Percentiles rank a stretch among this genome's conserved stretches.
Evolutionary conservation across 2,888 invertebrate genomes (phyloP).

Genomic region (Teleiodes luculella): DNA sequence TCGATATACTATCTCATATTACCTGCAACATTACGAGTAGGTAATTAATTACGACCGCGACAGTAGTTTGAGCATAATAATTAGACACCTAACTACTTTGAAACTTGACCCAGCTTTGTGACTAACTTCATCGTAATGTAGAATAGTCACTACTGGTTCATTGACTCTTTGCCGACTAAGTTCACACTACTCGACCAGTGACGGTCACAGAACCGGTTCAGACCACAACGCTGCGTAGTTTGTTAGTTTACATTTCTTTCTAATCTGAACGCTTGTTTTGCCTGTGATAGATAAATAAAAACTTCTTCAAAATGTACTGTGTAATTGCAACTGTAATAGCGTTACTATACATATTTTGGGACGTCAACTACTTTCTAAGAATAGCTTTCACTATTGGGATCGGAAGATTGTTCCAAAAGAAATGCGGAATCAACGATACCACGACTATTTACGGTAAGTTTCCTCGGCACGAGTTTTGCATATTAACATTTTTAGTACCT

Average conservation of each 20-base stretch:
- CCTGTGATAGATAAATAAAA: background rate
- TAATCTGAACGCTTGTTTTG: background rate
- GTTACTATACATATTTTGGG: constrained; percentile 84
- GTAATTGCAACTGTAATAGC: constrained; percentile 57
- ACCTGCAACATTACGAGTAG: no score
- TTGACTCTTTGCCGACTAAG: constrained; percentile 25
- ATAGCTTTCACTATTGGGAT: constrained; percentile 83
- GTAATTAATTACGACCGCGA: no score
- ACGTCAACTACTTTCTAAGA: constrained; percentile 88
- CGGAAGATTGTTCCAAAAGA: constrained; percentile 84
- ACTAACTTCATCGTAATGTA: constrained; percentile 28
- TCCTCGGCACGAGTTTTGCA: background rate
- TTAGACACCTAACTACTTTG: constrained; percentile 36
- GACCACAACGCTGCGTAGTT: background rate
- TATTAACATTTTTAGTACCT: no score
- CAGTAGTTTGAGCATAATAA: no score
- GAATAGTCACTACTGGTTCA: constrained; percentile 30
- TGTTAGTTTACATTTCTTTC: background rate
- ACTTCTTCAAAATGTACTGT: constrained; percentile 54
- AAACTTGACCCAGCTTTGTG: constrained; percentile 11
- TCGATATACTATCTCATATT: no score
- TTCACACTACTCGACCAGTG: constrained; percentile 13
- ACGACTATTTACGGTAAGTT: constrained; percentile 86
- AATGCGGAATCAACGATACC: constrained; percentile 83
- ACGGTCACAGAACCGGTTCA: constrained; percentile 17